Evolutionary conservation across 2,113 vertebrate genomes (phyloP), one percentile per base, ranked within the genome.

Genomic region (Channa argus): DNA sequence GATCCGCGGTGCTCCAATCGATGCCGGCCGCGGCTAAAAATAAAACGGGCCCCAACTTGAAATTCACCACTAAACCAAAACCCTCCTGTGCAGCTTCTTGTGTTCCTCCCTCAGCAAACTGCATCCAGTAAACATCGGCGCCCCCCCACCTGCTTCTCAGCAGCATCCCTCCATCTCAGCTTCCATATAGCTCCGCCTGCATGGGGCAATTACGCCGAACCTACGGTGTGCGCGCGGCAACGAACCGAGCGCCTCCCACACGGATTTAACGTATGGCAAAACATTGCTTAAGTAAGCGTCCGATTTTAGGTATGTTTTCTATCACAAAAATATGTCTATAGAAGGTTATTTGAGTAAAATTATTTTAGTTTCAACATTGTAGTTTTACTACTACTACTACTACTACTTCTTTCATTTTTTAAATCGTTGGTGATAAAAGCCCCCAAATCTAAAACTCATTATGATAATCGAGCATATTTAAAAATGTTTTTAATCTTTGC

Each of bases 81-180:
- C n/a, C 46, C 14, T 55, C 4, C 10, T 10, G 1, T 44, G 11
- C 7, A 9, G 72, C 45, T 3, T 67, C 63, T 34, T 58, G 52
- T 4, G 59, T 56, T 64, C 34, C 3, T 38, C 61, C 37, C 14
- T 43, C 56, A 0, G 68, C 39, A 24, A 61, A 55, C 34, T 8
- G 65, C 60, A 71, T 70, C 65, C 54, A n/a, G 83, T 84, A 64
- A 85, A 79, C 80, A 78, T 59, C 69, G 50, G 75, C 74, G 46
- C 79, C 78, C 73, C 82, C 80, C 92, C 92, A 91, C 90, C 92
- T 93, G 92, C 92, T 83, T 6, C 54, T 79, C 85, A 75, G 79
- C 87, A 85, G 69, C 88, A 88, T 91, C 90, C 74, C 59, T 82
- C 80, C 76, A 51, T 72, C 78, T 59, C 82, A 45, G 76, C 84